phyloP scores from a whole-genome alignment of 2,888 invertebrate genomes.

The Camptogramma bilineatum region DNA sequence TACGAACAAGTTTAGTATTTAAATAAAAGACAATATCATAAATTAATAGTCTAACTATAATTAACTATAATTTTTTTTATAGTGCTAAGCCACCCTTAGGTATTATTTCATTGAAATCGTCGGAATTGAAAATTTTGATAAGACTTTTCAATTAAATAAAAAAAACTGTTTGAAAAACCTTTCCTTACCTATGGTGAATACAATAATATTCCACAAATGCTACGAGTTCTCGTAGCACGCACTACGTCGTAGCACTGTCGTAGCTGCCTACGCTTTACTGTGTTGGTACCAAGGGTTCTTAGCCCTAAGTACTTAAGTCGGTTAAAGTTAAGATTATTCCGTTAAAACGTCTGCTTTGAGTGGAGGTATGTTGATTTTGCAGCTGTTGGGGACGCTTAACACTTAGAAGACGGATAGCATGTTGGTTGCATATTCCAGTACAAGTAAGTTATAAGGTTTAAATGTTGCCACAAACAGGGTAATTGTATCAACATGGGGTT shows the following conservation, averaged over 20 bases:
- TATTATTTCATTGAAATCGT: no score
- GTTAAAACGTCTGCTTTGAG: constrained; percentile 43
- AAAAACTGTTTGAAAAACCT: no score
- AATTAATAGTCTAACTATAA: no score
- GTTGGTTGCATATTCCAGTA: constrained; percentile 27
- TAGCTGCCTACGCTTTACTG: constrained; percentile 1
- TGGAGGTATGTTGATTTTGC: constrained; percentile 37
- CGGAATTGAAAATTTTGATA: no score
- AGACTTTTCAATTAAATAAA: no score
- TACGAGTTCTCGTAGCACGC: not conserved
- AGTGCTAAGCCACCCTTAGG: no score
- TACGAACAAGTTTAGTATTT: no score
- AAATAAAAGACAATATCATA: no score
- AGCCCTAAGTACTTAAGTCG: constrained; percentile 46
- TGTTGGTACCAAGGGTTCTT: constrained; percentile 40
- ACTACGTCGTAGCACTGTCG: constrained; percentile 5
- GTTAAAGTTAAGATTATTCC: constrained; percentile 49
- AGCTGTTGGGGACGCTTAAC: constrained; percentile 24
- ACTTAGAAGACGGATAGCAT: constrained; percentile 26
- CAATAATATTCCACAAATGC: no score
- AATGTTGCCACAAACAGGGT: not conserved
- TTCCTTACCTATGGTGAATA: no score
- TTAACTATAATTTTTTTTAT: no score
- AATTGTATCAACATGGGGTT: not conserved
- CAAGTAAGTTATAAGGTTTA: constrained; percentile 5